A percentile compares a stretch with the other conserved stretches of the same genome.
Conservation (phyloP, 1,140 invertebrate species). For the Philopotamus ludificatus region DNA sequence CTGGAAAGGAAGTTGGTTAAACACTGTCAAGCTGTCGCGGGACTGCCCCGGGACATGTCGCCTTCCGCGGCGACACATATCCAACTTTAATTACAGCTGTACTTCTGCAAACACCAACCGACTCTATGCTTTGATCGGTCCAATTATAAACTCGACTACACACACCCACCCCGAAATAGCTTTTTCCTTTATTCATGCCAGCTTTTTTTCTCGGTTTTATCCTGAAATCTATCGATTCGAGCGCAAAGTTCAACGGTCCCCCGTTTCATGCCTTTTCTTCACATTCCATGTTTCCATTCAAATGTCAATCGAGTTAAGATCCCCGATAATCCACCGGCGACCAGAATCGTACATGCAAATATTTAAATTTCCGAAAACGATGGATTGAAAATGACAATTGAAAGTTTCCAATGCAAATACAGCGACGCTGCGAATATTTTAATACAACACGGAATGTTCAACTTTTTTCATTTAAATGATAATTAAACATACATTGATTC, state of each 20-base stretch:
- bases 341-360: background rate
- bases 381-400: background rate
- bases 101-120: background rate
- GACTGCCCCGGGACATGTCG: background rate
- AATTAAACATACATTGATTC: too few species aligned
- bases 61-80: background rate
- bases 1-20: conserved; percentile 24
- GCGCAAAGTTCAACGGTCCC: background rate
- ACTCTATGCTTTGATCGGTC: too few species aligned
- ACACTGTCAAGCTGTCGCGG: conserved; percentile 27
- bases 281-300: background rate
- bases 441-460: too few species aligned
- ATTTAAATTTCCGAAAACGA: background rate
- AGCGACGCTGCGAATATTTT: too few species aligned
- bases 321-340: background rate
- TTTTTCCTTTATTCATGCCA: too few species aligned
- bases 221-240: background rate
- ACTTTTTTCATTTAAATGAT: too few species aligned
- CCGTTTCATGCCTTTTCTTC: background rate
- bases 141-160: too few species aligned
- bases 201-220: background rate
- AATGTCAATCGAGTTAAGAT: background rate
- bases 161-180: too few species aligned
- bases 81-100: background rate
- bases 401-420: too few species aligned